Evolutionary conservation across 1,140 invertebrate species (phyloP), one percentile per base, ranked within the genome.

Genomic region (Drosophila auraria): DNA sequence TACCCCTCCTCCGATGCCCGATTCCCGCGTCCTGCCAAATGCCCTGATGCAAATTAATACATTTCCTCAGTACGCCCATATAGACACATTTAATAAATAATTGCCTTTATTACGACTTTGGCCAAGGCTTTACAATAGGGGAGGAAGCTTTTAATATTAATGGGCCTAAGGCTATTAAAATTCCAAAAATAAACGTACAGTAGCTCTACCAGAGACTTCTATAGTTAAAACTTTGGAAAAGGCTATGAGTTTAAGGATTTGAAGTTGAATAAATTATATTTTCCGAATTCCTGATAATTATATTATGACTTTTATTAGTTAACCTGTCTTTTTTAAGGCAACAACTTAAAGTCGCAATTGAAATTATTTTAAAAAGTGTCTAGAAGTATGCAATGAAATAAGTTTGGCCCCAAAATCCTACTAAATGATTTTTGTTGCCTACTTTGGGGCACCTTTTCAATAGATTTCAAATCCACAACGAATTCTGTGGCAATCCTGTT

Each of bases 21-120:
- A 30, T 30, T 30, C 27, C 27, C 27, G 27, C 27, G 20, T 53
- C 49, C 63, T 61, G 42, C 17, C 81, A 68, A 69, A 57, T 51
- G 51, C 40, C 63, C 56, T 63, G 53, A 84, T 87, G 81, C 81
- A 86, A 84, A 90, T 84, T 84, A 78, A 90, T 75, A 90, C 69
- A 44, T 49, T 77, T 77, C 20, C 61, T 42, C 14, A 25, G 53
- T 66, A 50, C 17, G 38, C 40, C 30, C 36, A 42, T 47, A 56
- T 51, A 68, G 56, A 44, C 54, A 50, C 17, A 33, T 47, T 53
- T 68, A 77, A 38, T 58, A 36, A 77, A 76, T 63, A 76, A 77
- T 77, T 44, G 40, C 7, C 72, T n/a, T 5, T 65, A 36, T 33
- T 45, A 65, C 27, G 44, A 38, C 70, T 45, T 74, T 15, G 14